Evolutionary conservation across 2,797 vertebrate genomes (phyloP).

Genomic region (Zenarchopterus dispar): DNA sequence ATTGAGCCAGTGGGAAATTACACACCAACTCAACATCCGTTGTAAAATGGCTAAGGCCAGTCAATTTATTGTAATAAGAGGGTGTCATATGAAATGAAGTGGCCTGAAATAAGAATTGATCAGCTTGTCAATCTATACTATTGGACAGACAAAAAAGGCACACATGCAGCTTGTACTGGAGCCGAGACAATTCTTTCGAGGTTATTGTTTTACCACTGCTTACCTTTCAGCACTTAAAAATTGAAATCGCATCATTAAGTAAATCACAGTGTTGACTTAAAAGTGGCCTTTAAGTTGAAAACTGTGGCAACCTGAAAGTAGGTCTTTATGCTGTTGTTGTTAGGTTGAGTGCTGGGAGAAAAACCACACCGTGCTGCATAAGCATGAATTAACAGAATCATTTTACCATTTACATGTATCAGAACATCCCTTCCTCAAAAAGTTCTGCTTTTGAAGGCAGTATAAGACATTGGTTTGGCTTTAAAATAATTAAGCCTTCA

Average conservation of each 20-base stretch:
- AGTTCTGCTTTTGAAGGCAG: constrained; percentile 20
- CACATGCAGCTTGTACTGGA: constrained; percentile 30
- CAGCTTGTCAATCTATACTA: constrained; percentile 53
- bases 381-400: not conserved
- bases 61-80: constrained; percentile 73
- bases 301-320: constrained; percentile 49
- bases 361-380: constrained; percentile 21
- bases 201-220: constrained; percentile 70
- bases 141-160: constrained; percentile 51
- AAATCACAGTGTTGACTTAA: constrained; percentile 34
- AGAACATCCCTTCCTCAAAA: not conserved
- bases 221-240: constrained; percentile 59
- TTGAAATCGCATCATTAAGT: constrained; percentile 65
- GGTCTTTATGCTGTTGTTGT: constrained; percentile 58
- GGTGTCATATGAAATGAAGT: constrained; percentile 70
- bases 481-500: constrained; percentile 3
- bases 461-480: constrained; percentile 8
- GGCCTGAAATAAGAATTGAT: constrained; percentile 77
- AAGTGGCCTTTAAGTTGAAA: constrained; percentile 62
- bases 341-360: constrained; percentile 45
- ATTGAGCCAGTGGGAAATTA: constrained; percentile 75
- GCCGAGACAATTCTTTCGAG: constrained; percentile 64
- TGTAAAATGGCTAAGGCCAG: constrained; percentile 51
- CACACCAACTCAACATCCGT: constrained; percentile 47
- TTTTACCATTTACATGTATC: too few species aligned